Evolutionary conservation across 2,888 invertebrate genomes (phyloP), one percentile per base, ranked within the genome.

Genomic region (Catotricha subobsoleta): DNA sequence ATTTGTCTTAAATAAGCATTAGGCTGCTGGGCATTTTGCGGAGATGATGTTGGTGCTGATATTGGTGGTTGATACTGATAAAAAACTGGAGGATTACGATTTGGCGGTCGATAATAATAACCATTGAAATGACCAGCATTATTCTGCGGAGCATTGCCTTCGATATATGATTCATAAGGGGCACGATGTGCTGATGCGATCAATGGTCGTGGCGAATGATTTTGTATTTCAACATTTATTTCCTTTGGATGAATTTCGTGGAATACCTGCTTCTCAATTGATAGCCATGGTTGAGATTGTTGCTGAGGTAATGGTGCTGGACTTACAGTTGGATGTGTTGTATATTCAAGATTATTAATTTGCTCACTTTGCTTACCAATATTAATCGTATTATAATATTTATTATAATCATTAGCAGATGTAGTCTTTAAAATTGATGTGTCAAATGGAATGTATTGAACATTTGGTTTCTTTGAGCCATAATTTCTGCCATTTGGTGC

Each of bases 321-420:
- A 5, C 41, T 74, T 73, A 12, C 77, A 76, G 58, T 77, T 75
- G 56, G 74, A 75, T 27, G 69, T 67, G 50, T 75, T 68, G 55
- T 72, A 65, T 50, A 67, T 58, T 7, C 73, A 68, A 51, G 67
- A 69, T 15, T 69, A 61, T 7, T 74, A 73, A 1, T 71, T 67
- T 2, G 47, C 44, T 16, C 21, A 15, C 23, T 12, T 48, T 49
- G 19, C 43, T 39, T 2, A 49, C 44, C 34, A 21, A 34, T 20
- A 20, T 19, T 19, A 21, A 34, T 33, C 41, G 40, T 41, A 28
- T 31, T 28, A 23, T 39, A 25, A 13, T 18, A 19, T 18, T 39
- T 31, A 21, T 34, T 27, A 36, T 13, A 13, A 20, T 35, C 20
- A 35, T 35, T 10, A 3, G 23, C 10, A 3, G 19, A 18, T 25